Base-by-base conservation (phyloP, 2,888 invertebrate species). In the Lucinisca nassula region DNA sequence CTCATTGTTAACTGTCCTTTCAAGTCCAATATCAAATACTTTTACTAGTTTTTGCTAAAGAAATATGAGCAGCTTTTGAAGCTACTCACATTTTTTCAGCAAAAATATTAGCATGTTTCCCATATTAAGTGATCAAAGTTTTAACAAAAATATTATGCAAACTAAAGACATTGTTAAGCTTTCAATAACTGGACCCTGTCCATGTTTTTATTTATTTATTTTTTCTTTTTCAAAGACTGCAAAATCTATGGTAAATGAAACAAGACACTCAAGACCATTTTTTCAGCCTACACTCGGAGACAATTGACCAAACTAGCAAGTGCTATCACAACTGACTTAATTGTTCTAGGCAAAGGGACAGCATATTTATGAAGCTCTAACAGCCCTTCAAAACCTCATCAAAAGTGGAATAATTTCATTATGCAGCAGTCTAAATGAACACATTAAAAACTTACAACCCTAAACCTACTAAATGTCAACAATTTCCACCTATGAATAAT, bases 381-480 rank as follows among this genome's bases (percentile, higher is more conserved):
- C n/a, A n/a, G n/a, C n/a, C n/a, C n/a, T n/a, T n/a, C n/a, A n/a
- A n/a, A n/a, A n/a, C n/a, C n/a, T n/a, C n/a, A n/a, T n/a, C n/a
- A n/a, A n/a, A n/a, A n/a, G n/a, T n/a, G n/a, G n/a, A n/a, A n/a
- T n/a, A n/a, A n/a, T n/a, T n/a, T n/a, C n/a, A n/a, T n/a, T n/a
- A 58, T 58, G 58, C 67, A 67, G 67, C 67, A 67, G 67, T 67
- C 67, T 67, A 35, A n/a, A 35, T 67, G 67, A 67, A 67, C 67
- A 67, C 67, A 67, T 67, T 35, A 67, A 67, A 67, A 24, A 45
- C 45, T 12, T 12, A 8, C 45, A 45, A n/a, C n/a, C n/a, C n/a
- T n/a, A n/a, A n/a, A n/a, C n/a, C n/a, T n/a, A n/a, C n/a, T n/a
- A n/a, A n/a, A n/a, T n/a, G n/a, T n/a, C n/a, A n/a, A n/a, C n/a